A percentile compares a stretch with the other conserved stretches of the same genome.
Evolutionary conservation across 2,888 invertebrate genomes (phyloP).

Genomic region (Calameuta filiformis): DNA sequence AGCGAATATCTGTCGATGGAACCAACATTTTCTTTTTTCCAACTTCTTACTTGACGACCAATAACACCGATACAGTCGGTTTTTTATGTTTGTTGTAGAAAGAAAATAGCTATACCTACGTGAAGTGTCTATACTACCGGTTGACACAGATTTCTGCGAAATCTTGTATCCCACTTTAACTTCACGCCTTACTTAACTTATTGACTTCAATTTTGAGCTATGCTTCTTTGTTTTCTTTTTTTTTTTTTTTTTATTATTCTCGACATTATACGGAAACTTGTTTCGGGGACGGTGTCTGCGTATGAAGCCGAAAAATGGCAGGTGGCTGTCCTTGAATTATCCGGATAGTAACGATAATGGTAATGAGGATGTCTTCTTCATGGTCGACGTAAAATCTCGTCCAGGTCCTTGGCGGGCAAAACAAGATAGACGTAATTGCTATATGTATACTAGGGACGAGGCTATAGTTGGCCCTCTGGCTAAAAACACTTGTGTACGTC

Average conservation of each 20-base stretch:
- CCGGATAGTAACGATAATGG: not conserved
- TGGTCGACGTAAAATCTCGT: not conserved
- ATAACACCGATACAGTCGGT: not conserved
- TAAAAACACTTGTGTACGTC: not conserved
- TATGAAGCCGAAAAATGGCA: not conserved
- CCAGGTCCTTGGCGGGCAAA: not conserved
- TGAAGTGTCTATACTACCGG: not conserved
- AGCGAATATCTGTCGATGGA: too few species aligned
- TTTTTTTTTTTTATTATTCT: not conserved
- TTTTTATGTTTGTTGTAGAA: not conserved
- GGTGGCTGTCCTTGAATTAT: not conserved
- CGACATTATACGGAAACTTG: not conserved
- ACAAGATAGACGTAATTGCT: not conserved
- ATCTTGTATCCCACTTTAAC: not conserved
- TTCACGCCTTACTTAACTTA: not conserved
- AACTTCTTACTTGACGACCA: not conserved
- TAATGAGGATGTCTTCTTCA: not conserved
- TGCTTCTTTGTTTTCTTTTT: not conserved
- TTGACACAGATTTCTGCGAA: too few species aligned
- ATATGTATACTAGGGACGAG: not conserved
- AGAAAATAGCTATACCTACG: not conserved
- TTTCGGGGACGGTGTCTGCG: not conserved
- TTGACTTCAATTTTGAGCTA: not conserved
- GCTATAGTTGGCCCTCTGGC: not conserved
- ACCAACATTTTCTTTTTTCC: not conserved